A percentile compares a stretch with the other conserved stretches of the same genome.
Conservation (phyloP, 2,113 vertebrate genomes). For the Tiliqua scincoides region DNA sequence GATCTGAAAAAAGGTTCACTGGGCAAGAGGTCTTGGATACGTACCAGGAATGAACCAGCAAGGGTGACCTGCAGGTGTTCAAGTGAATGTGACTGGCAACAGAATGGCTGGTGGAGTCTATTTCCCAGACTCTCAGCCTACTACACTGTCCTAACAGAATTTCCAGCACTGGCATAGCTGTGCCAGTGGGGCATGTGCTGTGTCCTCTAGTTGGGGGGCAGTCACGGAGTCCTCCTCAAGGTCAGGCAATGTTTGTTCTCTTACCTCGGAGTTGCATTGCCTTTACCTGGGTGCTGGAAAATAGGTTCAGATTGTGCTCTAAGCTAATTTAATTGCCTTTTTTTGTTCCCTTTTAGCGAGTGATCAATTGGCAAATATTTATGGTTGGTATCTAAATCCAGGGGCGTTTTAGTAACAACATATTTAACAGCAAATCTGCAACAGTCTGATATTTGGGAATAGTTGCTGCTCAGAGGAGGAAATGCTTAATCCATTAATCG, state of each 20-base stretch:
- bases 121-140: not conserved
- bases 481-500: slow-evolving; percentile 6
- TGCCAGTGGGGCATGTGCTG: too few species aligned
- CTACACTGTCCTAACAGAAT: not conserved
- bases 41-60: not conserved
- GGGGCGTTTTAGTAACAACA: not conserved
- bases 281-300: too few species aligned
- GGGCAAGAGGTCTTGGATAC: not conserved
- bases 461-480: not conserved
- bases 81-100: not conserved
- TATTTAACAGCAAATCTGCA: not conserved
- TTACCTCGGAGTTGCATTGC: too few species aligned
- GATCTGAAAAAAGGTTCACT: too few species aligned
- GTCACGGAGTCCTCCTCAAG: too few species aligned
- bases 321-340: not conserved
- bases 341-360: not conserved
- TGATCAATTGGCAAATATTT: not conserved
- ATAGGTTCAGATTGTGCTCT: too few species aligned
- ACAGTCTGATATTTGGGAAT: not conserved
- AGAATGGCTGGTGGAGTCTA: too few species aligned
- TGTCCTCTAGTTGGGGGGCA: too few species aligned
- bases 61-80: too few species aligned
- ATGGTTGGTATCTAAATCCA: fast-evolving
- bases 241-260: too few species aligned
- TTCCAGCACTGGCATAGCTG: too few species aligned